Evolutionary conservation across 2,888 invertebrate genomes (phyloP), one percentile per base, ranked within the genome.

Genomic region (Calliopum simillimum): DNA sequence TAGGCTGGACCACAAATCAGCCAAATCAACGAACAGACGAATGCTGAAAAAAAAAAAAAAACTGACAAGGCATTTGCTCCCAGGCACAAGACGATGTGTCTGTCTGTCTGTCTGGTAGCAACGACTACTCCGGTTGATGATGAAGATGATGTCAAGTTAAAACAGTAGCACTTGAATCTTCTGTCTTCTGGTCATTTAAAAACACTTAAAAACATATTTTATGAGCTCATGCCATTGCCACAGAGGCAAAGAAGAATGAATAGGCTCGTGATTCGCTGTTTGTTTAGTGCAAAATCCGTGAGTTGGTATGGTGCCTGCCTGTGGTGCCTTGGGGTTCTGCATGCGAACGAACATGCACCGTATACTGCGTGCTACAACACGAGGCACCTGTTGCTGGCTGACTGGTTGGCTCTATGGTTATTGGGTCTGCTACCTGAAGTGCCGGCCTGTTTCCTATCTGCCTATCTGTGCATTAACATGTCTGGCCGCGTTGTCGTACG

Each of bases 151-250:
- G 56, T 13, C n/a, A 13, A 21, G 44, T 46, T 2, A 12, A 33
- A 51, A 66, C 66, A 66, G 66, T 66, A 66, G 66, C 66, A 66
- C 56, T 66, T 23, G 56, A 12, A 46, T 47, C 47, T 56, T 66
- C 66, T 66, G 66, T 66, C 66, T 43, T 44, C 25, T 66, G 66
- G 47, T 66, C 66, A 66, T 66, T 66, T 66, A 66, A 66, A 66
- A 66, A 66, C 66, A 66, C 66, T 66, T 66, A 66, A 66, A 66
- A 58, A 56, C 46, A 58, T 66, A 66, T 66, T 66, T 66, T 66
- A 66, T 47, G 66, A 65, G 55, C 53, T 43, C 41, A 43, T 43
- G 13, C 16, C 58, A 25, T 58, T 11, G 61, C 4, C 41, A 44
- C 61, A 44, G 2, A 25, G 5, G 13, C 66, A 25, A 19, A 66